Base-by-base conservation (phyloP, 2,888 invertebrate genomes). In the Ectemnius lituratus region DNA sequence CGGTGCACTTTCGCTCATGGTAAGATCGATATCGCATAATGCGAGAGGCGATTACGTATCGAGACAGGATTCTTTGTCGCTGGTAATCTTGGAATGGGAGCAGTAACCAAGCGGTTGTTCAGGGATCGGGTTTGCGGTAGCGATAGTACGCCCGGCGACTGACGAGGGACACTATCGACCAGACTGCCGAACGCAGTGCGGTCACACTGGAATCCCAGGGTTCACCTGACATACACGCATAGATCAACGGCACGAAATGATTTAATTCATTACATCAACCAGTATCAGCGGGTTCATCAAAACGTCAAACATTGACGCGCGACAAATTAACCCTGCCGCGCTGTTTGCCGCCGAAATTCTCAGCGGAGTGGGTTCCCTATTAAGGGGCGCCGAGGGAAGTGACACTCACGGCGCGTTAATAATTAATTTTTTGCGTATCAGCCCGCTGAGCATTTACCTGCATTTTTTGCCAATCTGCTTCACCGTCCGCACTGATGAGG, bases 61-160 rank as follows among this genome's bases (percentile, higher is more conserved):
- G 37, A 11, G 11, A 5, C 14, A 5, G n/a, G 47, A 27, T 72
- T 65, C 70, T 58, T 56, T 47, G 45, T 16, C 2, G 62, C 5
- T 11, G 37, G 37, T 13, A 52, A 46, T 59, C 65, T 73, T 70
- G 65, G 61, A 73, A 63, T 56, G 28, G 11, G 60, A 70, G 57
- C 62, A 45, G 64, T 27, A 13, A 46, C 59, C 49, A 45, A 14
- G 66, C 45, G 57, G 45, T 62, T 60, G 60, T 76, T 74, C 56
- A 76, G 57, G 63, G 66, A 79, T 81, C 73, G 61, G 72, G 76
- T 80, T 79, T 73, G 78, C 66, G 78, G 81, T 58, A 65, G 27
- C 23, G 62, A 65, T 74, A 78, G 78, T 80, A 79, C 79, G 79
- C 83, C 82, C 84, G 70, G 78, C 78, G 67, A 70, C 74, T 75